Evolutionary conservation across 2,797 vertebrate genomes (phyloP).

Genomic region (Oryzias sinensis): DNA sequence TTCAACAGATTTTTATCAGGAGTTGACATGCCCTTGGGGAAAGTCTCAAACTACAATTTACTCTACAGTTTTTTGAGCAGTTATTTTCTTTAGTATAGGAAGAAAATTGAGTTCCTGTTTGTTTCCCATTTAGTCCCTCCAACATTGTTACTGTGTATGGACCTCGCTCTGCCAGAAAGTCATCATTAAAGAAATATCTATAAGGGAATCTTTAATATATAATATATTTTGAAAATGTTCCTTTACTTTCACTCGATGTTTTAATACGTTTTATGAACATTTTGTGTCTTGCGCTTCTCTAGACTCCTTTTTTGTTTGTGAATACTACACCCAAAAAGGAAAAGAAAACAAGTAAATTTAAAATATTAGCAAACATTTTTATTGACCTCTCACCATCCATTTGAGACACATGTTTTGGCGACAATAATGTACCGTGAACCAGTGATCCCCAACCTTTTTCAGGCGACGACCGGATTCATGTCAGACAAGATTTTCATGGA

Average conservation of each 20-base stretch:
- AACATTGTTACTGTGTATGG: conserved; percentile 44
- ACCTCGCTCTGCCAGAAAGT: conserved; percentile 6
- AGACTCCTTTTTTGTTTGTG: conserved; percentile 16
- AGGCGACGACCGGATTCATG: too few relatives aligned
- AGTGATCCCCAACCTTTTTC: too few relatives aligned
- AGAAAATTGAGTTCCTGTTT: conserved; percentile 20
- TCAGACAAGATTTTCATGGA: too few relatives aligned
- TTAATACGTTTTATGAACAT: conserved; percentile 18
- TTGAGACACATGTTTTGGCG: conserved; percentile 8
- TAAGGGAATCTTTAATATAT: not conserved
- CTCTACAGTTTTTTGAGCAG: not conserved
- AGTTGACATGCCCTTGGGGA: conserved; percentile 16
- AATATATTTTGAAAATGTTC: not conserved
- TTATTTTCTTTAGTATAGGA: conserved; percentile 3
- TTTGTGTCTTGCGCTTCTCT: conserved; percentile 10
- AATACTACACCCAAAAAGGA: conserved; percentile 13
- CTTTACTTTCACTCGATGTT: not conserved
- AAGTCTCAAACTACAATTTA: conserved; percentile 18
- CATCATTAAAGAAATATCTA: not conserved
- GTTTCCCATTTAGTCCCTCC: conserved; percentile 31
- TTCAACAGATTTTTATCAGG: conserved; percentile 45
- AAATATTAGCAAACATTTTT: too few relatives aligned
- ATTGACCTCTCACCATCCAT: not conserved
- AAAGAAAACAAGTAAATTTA: not conserved
- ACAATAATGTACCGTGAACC: conserved; percentile 8